Base-by-base conservation (phyloP, 2,113 vertebrate genomes). In the Sander vitreus region DNA sequence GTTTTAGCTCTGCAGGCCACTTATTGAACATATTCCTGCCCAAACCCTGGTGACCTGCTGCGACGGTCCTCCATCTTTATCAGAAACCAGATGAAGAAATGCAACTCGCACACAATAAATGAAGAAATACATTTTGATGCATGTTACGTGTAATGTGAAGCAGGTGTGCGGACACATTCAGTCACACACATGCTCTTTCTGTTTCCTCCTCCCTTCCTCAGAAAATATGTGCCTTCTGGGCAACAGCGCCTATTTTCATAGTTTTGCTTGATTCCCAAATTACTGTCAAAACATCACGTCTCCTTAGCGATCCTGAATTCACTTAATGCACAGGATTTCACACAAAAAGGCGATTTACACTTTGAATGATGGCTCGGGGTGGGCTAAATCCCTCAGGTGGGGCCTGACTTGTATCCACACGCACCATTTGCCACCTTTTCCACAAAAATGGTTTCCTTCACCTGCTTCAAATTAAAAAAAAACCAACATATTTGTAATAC, bases 271-370 rank as follows among this genome's bases (percentile, higher is more conserved):
- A 90, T 90, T 93, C 83, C 88, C 72, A 89, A 92, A 92, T 93
- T 89, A 86, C 91, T 91, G 81, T 90, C 83, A 92, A 93, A 93
- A 92, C 89, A 94, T 63, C 25, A 33, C 63, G 23, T 21, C 83
- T 85, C 75, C 51, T 76, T 43, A 72, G 68, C 43, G 43, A 74
- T 82, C 69, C 43, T 64, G 33, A 84, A 68, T 78, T 78, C 71
- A 85, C 70, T 87, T 78, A 87, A 83, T 84, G 81, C 39, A 7
- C 54, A 11, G 80, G 60, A 78, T 87, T 84, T 84, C 51, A 45
- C 80, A 89, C 74, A 87, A 85, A 84, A 89, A 57, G 57, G n/a
- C 27, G 57, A 87, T 90, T 85, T 88, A 84, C 57, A 81, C 78
- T 83, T 74, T 88, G 84, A 91, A 53, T 89, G 85, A 80, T n/a